Evolutionary conservation across 2,113 vertebrate genomes (phyloP).

Genomic region (Reinhardtius hippoglossoides): DNA sequence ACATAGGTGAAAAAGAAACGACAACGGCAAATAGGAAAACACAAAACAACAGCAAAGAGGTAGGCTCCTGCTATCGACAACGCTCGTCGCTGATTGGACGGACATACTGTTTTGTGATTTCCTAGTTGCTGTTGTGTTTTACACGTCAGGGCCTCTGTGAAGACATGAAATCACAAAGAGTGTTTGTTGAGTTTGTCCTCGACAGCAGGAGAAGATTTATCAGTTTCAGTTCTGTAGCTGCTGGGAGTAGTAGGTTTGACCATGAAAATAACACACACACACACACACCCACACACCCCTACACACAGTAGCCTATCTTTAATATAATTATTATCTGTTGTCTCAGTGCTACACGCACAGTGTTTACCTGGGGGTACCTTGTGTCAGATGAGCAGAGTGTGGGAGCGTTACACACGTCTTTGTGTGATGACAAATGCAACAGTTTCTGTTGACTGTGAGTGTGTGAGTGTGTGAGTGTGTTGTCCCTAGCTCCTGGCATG

Average conservation of each 20-base stretch:
- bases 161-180: no score
- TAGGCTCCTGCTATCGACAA: no score
- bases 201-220: constrained; percentile 10
- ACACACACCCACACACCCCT: no score
- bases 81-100: no score
- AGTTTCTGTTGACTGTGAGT: constrained; percentile 23
- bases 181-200: neutral
- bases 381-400: constrained; percentile 27
- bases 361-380: constrained; percentile 27
- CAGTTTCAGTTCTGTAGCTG: neutral
- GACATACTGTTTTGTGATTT: neutral
- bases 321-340: constrained; percentile 2
- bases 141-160: neutral
- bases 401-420: neutral
- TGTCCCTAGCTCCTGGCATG: constrained; percentile 41
- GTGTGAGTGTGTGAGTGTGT: constrained; percentile 6
- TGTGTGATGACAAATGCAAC: constrained; percentile 15
- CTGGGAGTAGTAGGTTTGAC: constrained; percentile 7
- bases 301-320: neutral
- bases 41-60: no score
- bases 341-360: neutral
- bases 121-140: neutral
- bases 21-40: no score
- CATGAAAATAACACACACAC: neutral
- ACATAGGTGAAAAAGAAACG: no score